Evolutionary conservation across 2,113 vertebrate genomes (phyloP).

Genomic region (Formicarius rufipectus): DNA sequence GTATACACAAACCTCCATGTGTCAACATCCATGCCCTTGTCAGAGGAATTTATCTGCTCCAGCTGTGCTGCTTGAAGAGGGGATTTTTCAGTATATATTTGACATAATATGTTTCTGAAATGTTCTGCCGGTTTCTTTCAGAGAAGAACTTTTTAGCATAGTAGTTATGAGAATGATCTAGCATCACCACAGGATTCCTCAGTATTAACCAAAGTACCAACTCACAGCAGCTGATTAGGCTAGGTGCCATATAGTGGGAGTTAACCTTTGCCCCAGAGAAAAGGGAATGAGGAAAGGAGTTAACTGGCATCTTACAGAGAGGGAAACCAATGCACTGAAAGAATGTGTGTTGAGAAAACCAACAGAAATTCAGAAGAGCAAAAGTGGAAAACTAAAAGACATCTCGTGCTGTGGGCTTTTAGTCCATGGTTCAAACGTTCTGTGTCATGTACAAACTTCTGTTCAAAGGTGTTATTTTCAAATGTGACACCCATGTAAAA

Average conservation of each 20-base stretch:
- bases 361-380: not conserved
- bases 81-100: not conserved
- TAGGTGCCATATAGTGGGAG: not conserved
- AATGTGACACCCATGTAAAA: not conserved
- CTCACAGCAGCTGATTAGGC: not conserved
- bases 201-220: not conserved
- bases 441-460: not conserved
- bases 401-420: not conserved
- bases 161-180: not conserved
- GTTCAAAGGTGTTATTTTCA: not conserved
- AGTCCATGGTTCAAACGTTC: fast-evolving
- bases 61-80: not conserved
- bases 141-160: not conserved
- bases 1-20: not conserved
- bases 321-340: not conserved
- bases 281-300: not conserved
- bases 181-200: not conserved
- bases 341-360: not conserved
- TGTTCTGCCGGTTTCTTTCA: not conserved
- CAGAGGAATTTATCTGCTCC: not conserved
- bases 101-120: not conserved
- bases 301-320: not conserved
- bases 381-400: not conserved
- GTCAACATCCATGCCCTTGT: not conserved
- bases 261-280: not conserved